Evolutionary conservation across 2,113 vertebrate genomes (phyloP).

Genomic region (Tetrao urogallus): DNA sequence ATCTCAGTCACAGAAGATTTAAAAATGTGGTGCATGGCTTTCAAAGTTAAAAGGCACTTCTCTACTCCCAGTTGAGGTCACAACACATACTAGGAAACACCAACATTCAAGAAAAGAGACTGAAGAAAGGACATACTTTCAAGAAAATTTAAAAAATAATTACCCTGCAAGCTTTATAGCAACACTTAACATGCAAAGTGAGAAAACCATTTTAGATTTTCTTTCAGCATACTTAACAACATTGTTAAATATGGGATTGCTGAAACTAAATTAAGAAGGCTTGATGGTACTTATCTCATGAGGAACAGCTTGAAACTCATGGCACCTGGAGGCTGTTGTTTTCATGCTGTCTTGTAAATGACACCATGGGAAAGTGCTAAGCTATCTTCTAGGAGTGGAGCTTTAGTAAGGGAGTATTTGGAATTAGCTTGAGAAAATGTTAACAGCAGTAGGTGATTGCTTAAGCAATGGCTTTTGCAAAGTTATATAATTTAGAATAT

Average conservation of each 20-base stretch:
- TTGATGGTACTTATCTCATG: constrained; percentile 43
- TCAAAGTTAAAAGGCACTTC: neutral
- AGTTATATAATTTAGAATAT: neutral
- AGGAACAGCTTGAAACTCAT: constrained; percentile 37
- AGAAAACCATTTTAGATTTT: constrained; percentile 40
- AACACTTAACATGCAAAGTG: constrained; percentile 38
- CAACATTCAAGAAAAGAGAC: neutral
- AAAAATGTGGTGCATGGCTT: neutral
- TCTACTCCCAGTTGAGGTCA: neutral
- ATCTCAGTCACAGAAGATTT: neutral
- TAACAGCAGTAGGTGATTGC: neutral
- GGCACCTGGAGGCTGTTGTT: constrained; percentile 42
- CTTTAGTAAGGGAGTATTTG: neutral
- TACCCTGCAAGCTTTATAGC: neutral
- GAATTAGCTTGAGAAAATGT: neutral
- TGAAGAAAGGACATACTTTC: neutral
- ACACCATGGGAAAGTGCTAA: constrained; percentile 31
- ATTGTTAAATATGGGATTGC: constrained; percentile 33
- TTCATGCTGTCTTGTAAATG: constrained; percentile 42
- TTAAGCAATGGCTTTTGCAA: neutral
- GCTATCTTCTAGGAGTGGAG: constrained; percentile 15
- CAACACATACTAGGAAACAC: neutral
- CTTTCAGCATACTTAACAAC: neutral
- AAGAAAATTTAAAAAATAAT: neutral
- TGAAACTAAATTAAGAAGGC: constrained; percentile 39